These are phyloP conservation scores for Thera britannica DNA, from an alignment of 2,888 invertebrate species.

Conservation along the genomic window DNA sequence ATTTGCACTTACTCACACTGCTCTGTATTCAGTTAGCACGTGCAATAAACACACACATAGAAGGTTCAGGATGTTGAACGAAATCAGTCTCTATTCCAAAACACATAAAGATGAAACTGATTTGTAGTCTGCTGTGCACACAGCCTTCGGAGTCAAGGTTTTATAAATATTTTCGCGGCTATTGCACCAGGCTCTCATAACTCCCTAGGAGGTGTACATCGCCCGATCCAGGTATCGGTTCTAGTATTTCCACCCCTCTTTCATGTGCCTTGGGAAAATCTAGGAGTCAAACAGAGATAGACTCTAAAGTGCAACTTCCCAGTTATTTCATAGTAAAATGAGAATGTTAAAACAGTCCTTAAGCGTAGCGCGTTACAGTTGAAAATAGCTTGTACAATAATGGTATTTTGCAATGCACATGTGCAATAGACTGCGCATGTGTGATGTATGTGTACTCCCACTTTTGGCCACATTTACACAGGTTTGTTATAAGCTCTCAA, in stretches of 20 bases:
- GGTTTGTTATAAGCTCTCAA: too few relatives aligned
- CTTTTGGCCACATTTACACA: not conserved
- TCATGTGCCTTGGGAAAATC: not conserved
- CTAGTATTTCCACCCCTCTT: not conserved
- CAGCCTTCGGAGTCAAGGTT: not conserved
- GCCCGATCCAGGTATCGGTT: not conserved
- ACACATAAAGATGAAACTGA: too few relatives aligned
- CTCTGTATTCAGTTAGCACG: too few relatives aligned
- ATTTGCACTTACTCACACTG: too few relatives aligned
- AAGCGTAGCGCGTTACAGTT: not conserved
- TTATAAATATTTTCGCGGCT: not conserved
- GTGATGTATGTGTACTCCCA: not conserved
- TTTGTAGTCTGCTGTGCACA: too few relatives aligned
- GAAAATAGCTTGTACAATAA: not conserved
- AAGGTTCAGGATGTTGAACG: too few relatives aligned
- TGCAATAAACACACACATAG: too few relatives aligned
- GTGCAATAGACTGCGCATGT: not conserved
- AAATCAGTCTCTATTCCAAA: too few relatives aligned
- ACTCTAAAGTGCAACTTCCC: conserved; percentile 1
- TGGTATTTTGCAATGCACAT: not conserved
- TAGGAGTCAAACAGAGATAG: not conserved
- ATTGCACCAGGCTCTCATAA: not conserved
- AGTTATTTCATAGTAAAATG: not conserved
- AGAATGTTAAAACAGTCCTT: not conserved
- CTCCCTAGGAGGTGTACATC: not conserved